A percentile compares a stretch with the other conserved stretches of the same genome.
These are phyloP conservation scores for Falco columbarius DNA, from an alignment of 2,797 vertebrate species.

Conservation along the genomic window DNA sequence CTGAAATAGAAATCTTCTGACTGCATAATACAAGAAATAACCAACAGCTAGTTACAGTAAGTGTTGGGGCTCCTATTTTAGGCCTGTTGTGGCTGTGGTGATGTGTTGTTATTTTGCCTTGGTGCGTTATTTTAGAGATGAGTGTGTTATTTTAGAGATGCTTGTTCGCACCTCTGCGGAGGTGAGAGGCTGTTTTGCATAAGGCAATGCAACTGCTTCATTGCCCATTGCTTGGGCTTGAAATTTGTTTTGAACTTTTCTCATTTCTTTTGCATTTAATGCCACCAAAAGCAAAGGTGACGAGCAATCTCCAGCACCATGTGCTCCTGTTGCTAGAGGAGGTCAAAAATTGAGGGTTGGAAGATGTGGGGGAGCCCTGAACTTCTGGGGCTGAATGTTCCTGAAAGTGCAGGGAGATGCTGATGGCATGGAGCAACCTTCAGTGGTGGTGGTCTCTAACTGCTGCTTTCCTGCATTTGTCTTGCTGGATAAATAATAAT, in stretches of 20 bases:
- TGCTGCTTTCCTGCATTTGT: not conserved
- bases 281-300: not conserved
- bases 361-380: not conserved
- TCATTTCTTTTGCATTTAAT: not conserved
- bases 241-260: not conserved
- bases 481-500: not conserved
- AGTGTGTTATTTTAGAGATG: not conserved
- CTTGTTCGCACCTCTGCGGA: not conserved
- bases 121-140: not conserved
- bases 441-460: not conserved
- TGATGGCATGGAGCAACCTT: not conserved
- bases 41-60: not conserved
- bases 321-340: not conserved
- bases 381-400: not conserved
- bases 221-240: not conserved
- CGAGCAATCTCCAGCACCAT: fast-evolving
- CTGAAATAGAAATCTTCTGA: constrained; percentile 55
- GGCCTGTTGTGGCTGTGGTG: not conserved
- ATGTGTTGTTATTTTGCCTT: not conserved
- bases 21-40: constrained; percentile 40
- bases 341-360: not conserved
- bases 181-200: not conserved
- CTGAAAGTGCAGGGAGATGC: not conserved
- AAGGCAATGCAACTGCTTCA: not conserved
- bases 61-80: not conserved